Evolutionary conservation across 1,140 invertebrate genomes (phyloP).

Genomic region (Cotesia vestalis): DNA sequence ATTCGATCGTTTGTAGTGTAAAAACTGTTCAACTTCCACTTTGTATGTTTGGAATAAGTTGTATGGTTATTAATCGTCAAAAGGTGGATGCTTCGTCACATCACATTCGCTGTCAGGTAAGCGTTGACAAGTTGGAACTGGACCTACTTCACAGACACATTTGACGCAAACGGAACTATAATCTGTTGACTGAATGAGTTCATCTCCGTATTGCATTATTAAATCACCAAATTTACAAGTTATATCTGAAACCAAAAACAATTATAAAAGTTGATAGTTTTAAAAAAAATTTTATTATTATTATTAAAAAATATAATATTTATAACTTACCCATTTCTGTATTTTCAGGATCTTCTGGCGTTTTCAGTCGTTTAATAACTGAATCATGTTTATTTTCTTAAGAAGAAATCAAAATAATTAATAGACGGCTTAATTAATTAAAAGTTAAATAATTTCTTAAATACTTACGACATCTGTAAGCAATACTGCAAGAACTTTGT

Average conservation of each 20-base stretch:
- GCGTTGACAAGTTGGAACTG: constrained; percentile 45
- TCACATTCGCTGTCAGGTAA: constrained; percentile 40
- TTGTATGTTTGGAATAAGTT: too few species aligned
- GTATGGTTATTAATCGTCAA: not conserved
- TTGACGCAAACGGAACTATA: constrained; percentile 45
- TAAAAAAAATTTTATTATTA: too few species aligned
- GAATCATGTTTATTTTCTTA: constrained; percentile 24
- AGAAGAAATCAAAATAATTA: not conserved
- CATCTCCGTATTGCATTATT: constrained; percentile 48
- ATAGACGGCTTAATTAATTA: too few species aligned
- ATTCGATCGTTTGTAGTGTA: too few species aligned
- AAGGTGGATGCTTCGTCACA: constrained; percentile 15
- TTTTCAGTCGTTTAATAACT: not conserved
- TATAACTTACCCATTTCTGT: not conserved
- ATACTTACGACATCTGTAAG: constrained; percentile 53
- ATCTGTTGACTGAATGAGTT: constrained; percentile 41
- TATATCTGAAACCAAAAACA: constrained; percentile 10
- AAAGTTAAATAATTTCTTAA: not conserved
- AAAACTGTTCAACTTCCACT: too few species aligned
- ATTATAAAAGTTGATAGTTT: too few species aligned
- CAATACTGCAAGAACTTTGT: constrained; percentile 36
- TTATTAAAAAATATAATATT: not conserved
- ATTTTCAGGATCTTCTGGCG: not conserved
- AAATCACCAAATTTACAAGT: constrained; percentile 48
- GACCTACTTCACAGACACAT: constrained; percentile 53